Evolutionary conservation across 35 echinoderm and acorn worm species (phyloP).

Genomic region (Hemicentrotus pulcherrimus): DNA sequence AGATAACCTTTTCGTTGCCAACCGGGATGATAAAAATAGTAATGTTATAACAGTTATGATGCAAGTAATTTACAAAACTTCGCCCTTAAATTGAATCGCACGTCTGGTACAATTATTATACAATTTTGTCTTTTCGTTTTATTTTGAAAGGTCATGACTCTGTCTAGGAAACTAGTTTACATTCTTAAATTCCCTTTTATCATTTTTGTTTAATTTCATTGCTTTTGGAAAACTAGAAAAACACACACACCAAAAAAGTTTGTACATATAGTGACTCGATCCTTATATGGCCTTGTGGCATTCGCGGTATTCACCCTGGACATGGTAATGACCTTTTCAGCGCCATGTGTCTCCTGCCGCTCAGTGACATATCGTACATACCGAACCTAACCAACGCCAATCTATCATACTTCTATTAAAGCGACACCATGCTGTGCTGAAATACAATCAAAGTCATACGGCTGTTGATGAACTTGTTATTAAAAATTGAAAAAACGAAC

Average conservation of each 20-base stretch:
- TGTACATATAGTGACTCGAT: neutral
- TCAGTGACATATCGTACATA: neutral
- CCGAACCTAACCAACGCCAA: neutral
- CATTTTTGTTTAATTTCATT: neutral
- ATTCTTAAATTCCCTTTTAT: no score
- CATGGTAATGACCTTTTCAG: neutral
- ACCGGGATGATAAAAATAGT: no score
- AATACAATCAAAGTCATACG: neutral
- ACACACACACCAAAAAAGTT: neutral
- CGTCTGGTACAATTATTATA: no score
- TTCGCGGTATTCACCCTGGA: neutral
- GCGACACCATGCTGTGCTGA: neutral
- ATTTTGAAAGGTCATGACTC: no score
- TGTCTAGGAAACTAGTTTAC: no score
- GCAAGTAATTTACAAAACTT: no score
- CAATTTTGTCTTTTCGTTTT: no score
- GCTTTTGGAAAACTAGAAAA: neutral
- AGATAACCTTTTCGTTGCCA: no score
- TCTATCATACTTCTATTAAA: neutral
- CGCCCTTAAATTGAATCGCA: no score
- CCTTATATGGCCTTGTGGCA: neutral
- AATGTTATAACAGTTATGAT: no score
- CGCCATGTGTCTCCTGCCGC: neutral
- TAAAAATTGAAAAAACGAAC: neutral
- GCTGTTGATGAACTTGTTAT: neutral